Evolutionary conservation across 2,888 invertebrate species (phyloP).

Genomic region (Aquatica leii): DNA sequence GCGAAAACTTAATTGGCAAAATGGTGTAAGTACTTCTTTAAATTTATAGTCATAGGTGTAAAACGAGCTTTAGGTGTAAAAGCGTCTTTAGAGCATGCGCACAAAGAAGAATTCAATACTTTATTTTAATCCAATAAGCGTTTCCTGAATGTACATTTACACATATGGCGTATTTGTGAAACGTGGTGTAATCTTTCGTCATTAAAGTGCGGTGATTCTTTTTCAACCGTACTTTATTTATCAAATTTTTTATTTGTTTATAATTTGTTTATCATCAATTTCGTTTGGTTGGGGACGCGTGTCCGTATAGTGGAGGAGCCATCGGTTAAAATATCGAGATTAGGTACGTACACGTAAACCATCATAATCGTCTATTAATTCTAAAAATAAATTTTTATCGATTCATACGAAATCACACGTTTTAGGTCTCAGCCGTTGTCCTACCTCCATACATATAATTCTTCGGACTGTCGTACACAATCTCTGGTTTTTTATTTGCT

Average conservation of each 20-base stretch:
- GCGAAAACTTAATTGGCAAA: too few species aligned
- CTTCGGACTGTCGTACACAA: conserved; percentile 6
- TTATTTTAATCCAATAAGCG: too few species aligned
- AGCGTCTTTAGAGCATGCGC: too few species aligned
- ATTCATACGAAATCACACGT: not conserved
- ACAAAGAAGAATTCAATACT: too few species aligned
- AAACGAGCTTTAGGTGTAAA: too few species aligned
- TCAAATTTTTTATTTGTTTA: not conserved
- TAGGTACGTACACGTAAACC: conserved; percentile 7
- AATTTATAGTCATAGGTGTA: too few species aligned
- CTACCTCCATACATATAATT: conserved; percentile 5
- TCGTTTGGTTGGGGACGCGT: conserved; percentile 1
- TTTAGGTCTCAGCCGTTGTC: not conserved
- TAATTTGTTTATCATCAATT: too few species aligned
- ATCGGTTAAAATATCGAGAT: conserved; percentile 5
- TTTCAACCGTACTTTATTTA: not conserved
- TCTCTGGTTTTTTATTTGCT: conserved; percentile 28
- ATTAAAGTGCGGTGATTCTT: not conserved
- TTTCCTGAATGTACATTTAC: too few species aligned
- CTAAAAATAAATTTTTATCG: conserved; percentile 6
- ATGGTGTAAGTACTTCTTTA: too few species aligned
- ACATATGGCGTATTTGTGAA: conserved; percentile 18
- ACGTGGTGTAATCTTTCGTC: conserved; percentile 6
- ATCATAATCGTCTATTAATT: not conserved
- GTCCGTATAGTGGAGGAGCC: conserved; percentile 3